Evolutionary conservation across 2,888 invertebrate genomes (phyloP).

Genomic region (Drosophila colorata): DNA sequence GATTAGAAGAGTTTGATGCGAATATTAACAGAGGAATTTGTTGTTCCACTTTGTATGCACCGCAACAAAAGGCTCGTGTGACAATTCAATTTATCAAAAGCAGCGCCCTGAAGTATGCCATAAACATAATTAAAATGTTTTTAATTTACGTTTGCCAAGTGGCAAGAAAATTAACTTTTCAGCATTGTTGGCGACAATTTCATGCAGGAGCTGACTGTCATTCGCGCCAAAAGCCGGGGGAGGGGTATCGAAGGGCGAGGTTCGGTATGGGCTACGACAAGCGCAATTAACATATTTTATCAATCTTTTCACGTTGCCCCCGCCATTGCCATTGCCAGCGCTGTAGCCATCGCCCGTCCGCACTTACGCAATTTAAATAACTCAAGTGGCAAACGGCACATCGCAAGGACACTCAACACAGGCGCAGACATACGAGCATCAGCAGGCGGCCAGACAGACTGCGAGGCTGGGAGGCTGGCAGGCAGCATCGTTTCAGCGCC

Average conservation of each 20-base stretch:
- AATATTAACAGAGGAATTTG: neutral
- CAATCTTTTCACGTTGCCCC: conserved; percentile 61
- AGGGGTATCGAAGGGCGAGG: conserved; percentile 1
- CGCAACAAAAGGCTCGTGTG: conserved; percentile 5
- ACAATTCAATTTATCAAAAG: conserved; percentile 35
- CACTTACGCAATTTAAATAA: conserved; percentile 77
- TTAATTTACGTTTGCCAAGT: conserved; percentile 61
- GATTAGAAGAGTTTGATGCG: conserved; percentile 3
- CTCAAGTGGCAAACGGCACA: conserved; percentile 73
- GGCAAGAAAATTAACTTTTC: conserved; percentile 76
- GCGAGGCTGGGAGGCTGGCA: conserved; percentile 4
- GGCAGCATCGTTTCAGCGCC: conserved; percentile 50
- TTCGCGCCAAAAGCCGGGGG: conserved; percentile 1
- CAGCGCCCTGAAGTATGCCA: conserved; percentile 39
- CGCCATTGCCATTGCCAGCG: conserved; percentile 9
- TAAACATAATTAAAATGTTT: conserved; percentile 77
- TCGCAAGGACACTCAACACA: conserved; percentile 63
- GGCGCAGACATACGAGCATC: conserved; percentile 46
- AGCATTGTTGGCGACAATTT: conserved; percentile 71
- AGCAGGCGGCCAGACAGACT: conserved; percentile 18
- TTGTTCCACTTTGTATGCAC: neutral
- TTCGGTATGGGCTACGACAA: conserved; percentile 44
- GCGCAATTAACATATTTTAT: conserved; percentile 80
- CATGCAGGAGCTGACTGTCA: conserved; percentile 45
- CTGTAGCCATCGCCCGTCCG: conserved; percentile 23